phyloP scores from a whole-genome alignment of 2,888 invertebrate species.

The Cloeon dipterum region DNA sequence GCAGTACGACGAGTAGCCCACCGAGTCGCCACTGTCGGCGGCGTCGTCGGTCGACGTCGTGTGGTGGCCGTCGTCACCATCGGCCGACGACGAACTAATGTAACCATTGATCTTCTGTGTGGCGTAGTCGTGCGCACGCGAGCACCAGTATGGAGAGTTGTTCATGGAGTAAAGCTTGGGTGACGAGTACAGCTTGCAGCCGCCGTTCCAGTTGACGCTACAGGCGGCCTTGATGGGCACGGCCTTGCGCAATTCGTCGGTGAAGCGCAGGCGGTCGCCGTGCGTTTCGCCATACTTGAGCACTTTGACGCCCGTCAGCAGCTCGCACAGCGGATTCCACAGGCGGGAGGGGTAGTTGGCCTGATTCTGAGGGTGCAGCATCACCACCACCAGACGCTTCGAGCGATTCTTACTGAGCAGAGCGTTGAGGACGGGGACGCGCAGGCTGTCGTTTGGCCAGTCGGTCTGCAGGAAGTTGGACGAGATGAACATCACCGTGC shows the following conservation, averaged over 20 bases:
- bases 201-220: background rate
- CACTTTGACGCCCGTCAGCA: background rate
- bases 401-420: background rate
- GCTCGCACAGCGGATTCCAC: background rate
- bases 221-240: background rate
- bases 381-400: background rate
- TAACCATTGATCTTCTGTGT: background rate
- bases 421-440: background rate
- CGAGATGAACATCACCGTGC: background rate
- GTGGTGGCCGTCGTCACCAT: background rate
- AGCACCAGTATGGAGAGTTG: background rate
- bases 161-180: background rate
- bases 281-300: background rate
- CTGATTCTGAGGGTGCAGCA: background rate
- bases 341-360: background rate
- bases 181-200: background rate
- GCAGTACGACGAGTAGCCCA: background rate
- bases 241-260: background rate
- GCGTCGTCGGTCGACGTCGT: background rate
- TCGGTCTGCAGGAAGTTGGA: background rate
- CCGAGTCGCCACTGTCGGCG: conserved; percentile 1
- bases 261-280: too few relatives aligned
- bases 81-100: background rate
- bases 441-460: background rate
- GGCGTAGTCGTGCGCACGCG: background rate